phyloP scores from a whole-genome alignment of 2,888 invertebrate genomes.

The Spilosoma lubricipeda region DNA sequence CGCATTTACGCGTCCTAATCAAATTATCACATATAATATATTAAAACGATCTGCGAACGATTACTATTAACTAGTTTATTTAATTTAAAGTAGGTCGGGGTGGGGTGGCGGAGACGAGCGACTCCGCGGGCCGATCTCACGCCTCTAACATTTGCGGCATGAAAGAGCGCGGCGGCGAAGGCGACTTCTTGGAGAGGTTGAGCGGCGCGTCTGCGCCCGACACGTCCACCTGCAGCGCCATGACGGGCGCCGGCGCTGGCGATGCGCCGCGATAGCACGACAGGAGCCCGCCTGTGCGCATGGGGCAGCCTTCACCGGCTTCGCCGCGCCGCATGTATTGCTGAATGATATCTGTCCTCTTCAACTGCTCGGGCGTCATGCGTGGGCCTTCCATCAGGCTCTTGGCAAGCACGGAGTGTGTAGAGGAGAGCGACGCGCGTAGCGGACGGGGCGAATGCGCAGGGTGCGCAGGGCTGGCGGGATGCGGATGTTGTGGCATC shows the following conservation, averaged over 20 bases:
- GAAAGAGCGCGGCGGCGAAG: conserved; percentile 86
- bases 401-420: conserved; percentile 95
- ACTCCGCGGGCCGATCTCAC: conserved; percentile 86
- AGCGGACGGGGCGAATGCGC: conserved; percentile 86
- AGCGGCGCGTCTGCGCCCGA: conserved; percentile 95
- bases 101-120: conserved; percentile 82
- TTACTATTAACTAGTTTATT: conserved; percentile 82
- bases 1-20: conserved; percentile 85
- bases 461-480: conserved; percentile 71
- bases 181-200: conserved; percentile 95
- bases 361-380: conserved; percentile 97
- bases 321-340: conserved; percentile 95
- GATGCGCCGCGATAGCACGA: conserved; percentile 75
- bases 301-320: conserved; percentile 77
- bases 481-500: conserved; percentile 83
- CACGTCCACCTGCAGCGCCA: conserved; percentile 90
- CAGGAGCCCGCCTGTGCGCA: conserved; percentile 72
- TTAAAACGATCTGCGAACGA: conserved; percentile 88
- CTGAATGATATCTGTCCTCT: conserved; percentile 96
- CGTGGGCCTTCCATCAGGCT: conserved; percentile 97
- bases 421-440: conserved; percentile 90
- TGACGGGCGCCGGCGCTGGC: conserved; percentile 82
- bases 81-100: conserved; percentile 85
- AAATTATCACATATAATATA: conserved; percentile 90
- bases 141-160: conserved; percentile 89